These are phyloP conservation scores for Nomada ruficornis DNA, from an alignment of 2,888 invertebrate genomes.

Conservation along the genomic window DNA sequence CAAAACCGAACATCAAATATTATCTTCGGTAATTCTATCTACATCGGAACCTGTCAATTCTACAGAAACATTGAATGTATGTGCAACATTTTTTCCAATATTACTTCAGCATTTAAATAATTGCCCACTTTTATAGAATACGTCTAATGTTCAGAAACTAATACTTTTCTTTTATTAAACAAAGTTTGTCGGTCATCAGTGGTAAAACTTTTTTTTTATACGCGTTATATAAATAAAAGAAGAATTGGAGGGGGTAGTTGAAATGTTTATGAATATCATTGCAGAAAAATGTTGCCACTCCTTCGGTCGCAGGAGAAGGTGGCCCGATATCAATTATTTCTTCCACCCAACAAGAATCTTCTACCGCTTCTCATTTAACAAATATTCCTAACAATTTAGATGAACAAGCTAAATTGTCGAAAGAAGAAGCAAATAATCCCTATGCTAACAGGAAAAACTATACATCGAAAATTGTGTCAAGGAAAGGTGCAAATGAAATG, in stretches of 20 bases:
- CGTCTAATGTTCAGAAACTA: not conserved
- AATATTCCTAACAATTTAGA: not conserved
- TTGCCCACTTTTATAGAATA: not conserved
- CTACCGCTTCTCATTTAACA: slow-evolving; percentile 10
- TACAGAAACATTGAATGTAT: slow-evolving; percentile 27
- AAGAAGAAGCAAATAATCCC: slow-evolving; percentile 13
- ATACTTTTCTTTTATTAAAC: not conserved
- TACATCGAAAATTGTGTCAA: slow-evolving; percentile 54
- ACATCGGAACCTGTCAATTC: slow-evolving; percentile 2
- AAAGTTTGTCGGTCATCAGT: too few species aligned
- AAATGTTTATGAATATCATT: slow-evolving; percentile 25
- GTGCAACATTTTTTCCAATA: slow-evolving; percentile 9
- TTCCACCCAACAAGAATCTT: slow-evolving; percentile 1
- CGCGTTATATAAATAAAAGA: not conserved
- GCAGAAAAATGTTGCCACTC: slow-evolving; percentile 25
- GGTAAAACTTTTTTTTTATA: not conserved
- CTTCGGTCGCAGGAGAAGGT: slow-evolving; percentile 62
- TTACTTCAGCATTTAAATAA: not conserved
- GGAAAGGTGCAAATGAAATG: slow-evolving; percentile 49
- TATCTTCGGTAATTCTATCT: not conserved
- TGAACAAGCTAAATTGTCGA: not conserved
- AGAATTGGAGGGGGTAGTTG: not conserved
- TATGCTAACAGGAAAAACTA: slow-evolving; percentile 24
- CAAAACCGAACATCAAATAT: slow-evolving; percentile 9
- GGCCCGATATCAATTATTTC: slow-evolving; percentile 56